Evolutionary conservation across 37 sponge, comb jelly and placozoan genomes (phyloP), one percentile per base, ranked within the genome.

Genomic region (Cladorhizidae sp.): DNA sequence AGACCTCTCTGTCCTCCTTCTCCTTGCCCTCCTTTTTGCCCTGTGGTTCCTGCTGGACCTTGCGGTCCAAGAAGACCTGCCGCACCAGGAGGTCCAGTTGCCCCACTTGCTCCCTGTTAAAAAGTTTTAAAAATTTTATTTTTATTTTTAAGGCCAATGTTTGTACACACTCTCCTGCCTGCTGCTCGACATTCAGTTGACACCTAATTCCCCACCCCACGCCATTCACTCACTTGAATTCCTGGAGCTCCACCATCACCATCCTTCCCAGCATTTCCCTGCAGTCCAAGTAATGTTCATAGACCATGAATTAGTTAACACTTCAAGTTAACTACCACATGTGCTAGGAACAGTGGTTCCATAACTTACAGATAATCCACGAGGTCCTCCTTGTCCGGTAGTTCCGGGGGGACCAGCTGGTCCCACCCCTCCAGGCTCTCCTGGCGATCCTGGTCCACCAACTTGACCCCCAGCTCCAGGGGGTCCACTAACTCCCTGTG

Each of bases 201-300:
- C n/a, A n/a, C n/a, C n/a, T n/a, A n/a, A n/a, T n/a, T n/a, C n/a
- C n/a, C n/a, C n/a, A n/a, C n/a, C n/a, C n/a, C n/a, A n/a, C n/a
- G n/a, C n/a, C n/a, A n/a, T n/a, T 28, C 21, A 42, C 54, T 64
- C 63, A 42, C 79, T 41, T 3, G 22, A 64, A 9, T 52, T 56
- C 87, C 87, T 51, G 21, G 58, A 43, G 5, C 61, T 75, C 88
- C 88, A 75, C 45, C 28, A 57, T 85, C 57, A 1, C 86, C 86
- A 77, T 40, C 49, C 39, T 70, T 52, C 28, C 86, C 86, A 39
- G 69, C 50, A 39, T 40, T 8, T 25, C 78, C 78, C 78, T 77
- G 31, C 0, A 64, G 28, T 29, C 42, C 12, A 22, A 22, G 76
- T n/a, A 40, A 36, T n/a, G n/a, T n/a, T n/a, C n/a, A n/a, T n/a